A percentile compares a stretch with the other conserved stretches of the same genome.
Conservation (phyloP, 2,888 invertebrate species). For the Trissonchulus latispiculum region DNA sequence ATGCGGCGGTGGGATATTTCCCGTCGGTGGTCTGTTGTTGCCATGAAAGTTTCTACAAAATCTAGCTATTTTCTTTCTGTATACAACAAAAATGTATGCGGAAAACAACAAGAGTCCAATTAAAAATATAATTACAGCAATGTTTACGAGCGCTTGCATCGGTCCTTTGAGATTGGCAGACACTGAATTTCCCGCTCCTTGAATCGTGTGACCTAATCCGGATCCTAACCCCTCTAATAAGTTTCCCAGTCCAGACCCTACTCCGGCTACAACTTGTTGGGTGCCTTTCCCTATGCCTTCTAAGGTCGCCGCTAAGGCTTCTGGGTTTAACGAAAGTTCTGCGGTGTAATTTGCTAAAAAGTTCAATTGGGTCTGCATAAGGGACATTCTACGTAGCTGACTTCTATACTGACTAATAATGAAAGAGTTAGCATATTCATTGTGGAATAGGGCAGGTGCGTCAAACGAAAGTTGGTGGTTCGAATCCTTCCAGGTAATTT, state of each 20-base stretch:
- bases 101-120: too few species aligned
- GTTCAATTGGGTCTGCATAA: not conserved
- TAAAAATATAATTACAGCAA: too few species aligned
- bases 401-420: not conserved
- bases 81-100: too few species aligned
- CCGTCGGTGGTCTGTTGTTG: too few species aligned
- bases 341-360: not conserved
- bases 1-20: too few species aligned
- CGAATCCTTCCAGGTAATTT: not conserved
- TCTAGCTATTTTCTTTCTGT: too few species aligned
- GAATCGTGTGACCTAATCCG: too few species aligned
- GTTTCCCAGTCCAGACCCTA: not conserved
- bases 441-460: too few species aligned
- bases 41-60: too few species aligned
- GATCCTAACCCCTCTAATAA: not conserved
- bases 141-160: not conserved
- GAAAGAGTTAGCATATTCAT: too few species aligned
- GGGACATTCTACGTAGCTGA: not conserved
- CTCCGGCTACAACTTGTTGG: not conserved
- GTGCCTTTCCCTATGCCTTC: not conserved
- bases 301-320: not conserved
- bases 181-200: too few species aligned
- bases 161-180: not conserved
- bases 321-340: not conserved
- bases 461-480: too few species aligned